phyloP scores from a whole-genome alignment of 2,113 vertebrate species.

The Strix aluco region DNA sequence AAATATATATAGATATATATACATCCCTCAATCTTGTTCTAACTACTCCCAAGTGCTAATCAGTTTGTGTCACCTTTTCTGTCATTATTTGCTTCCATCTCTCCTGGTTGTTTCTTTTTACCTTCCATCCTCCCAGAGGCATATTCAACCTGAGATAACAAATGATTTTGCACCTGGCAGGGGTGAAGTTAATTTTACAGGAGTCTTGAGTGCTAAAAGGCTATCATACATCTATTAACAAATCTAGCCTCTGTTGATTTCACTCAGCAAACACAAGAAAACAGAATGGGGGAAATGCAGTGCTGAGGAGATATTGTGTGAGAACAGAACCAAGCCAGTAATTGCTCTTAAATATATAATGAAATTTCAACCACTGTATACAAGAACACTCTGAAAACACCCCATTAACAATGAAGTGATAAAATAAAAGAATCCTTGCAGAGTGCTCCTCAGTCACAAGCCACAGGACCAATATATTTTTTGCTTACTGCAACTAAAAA shows the following conservation, averaged over 20 bases:
- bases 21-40: not conserved
- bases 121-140: not conserved
- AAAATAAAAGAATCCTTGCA: not conserved
- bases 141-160: not conserved
- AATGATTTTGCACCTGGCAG: not conserved
- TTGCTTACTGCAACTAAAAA: not conserved
- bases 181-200: not conserved
- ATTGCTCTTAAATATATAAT: conserved; percentile 6
- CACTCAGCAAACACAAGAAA: not conserved
- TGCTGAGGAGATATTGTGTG: not conserved
- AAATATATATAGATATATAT: not conserved
- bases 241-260: not conserved
- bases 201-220: not conserved
- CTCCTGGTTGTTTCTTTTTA: not conserved
- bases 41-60: not conserved
- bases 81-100: not conserved
- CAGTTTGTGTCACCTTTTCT: not conserved
- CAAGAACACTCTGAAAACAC: not conserved
- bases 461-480: not conserved
- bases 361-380: not conserved
- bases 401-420: not conserved
- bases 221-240: not conserved
- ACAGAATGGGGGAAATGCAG: not conserved
- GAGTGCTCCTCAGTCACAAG: not conserved
- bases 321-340: not conserved